Evolutionary conservation across 2,888 invertebrate species (phyloP), one percentile per base, ranked within the genome.

Genomic region (Ceramica pisi): DNA sequence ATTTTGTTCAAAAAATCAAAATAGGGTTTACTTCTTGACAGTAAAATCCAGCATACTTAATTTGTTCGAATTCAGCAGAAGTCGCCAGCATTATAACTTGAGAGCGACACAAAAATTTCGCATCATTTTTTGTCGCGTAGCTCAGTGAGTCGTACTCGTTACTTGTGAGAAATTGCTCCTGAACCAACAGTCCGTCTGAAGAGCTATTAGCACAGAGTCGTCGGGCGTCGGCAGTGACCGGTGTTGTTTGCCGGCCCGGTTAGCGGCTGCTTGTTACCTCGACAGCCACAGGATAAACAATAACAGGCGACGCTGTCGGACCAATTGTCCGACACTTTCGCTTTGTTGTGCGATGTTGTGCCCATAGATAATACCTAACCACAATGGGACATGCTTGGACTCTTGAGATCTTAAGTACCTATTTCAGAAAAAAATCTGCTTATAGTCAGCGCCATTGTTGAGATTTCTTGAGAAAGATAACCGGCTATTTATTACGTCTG

Each of bases 251-350:
- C 88, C 68, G 79, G 83, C 83, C 78, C 90, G 87, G 91, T 96
- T 95, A 95, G 93, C 94, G 85, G 86, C 86, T 88, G 87, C 92
- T 92, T 91, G 95, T 92, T 93, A 94, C 90, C 86, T 93, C 90
- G 90, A 92, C 91, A 90, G 91, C 87, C 88, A 87, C 85, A 85
- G 82, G 85, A 89, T 89, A 91, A 91, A 92, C 91, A 92, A 89
- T 90, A 85, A 72, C 71, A 72, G 67, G 50, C 64, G 73, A 71
- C 72, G 65, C 57, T 70, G 89, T 91, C 92, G 90, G 88, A 85
- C 82, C 89, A 88, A 90, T 90, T 85, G 87, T 89, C 57, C 65
- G 75, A 65, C 74, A 88, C 89, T 92, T 94, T 94, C 85, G 94
- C 94, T 92, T 91, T 91, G 91, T 89, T 89, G 82, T 78, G 80